Evolutionary conservation across 2,797 vertebrate genomes (phyloP).

Genomic region (Acanthurus leucopareius): DNA sequence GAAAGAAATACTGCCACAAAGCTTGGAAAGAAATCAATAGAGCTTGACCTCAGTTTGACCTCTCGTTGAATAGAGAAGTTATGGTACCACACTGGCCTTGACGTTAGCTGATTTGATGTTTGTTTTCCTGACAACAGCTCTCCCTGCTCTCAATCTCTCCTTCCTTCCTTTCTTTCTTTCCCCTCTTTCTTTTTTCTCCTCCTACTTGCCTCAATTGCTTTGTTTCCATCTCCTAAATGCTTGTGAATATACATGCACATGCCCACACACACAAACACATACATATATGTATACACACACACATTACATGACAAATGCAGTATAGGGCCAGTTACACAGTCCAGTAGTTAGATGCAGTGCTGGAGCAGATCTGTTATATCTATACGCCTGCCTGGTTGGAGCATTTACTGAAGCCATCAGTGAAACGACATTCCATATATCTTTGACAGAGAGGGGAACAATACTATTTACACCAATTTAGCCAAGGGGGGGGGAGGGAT

Average conservation of each 20-base stretch:
- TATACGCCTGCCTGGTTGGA: slow-evolving; percentile 71
- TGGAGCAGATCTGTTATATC: slow-evolving; percentile 76
- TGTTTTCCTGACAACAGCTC: slow-evolving; percentile 67
- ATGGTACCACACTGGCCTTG: slow-evolving; percentile 79
- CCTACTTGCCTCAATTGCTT: slow-evolving; percentile 50
- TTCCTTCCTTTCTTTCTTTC: slow-evolving; percentile 23
- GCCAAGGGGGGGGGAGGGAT: slow-evolving; percentile 24
- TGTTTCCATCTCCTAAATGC: slow-evolving; percentile 67
- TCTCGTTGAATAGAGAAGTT: slow-evolving; percentile 79
- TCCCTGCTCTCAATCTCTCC: slow-evolving; percentile 46
- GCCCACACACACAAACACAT: slow-evolving; percentile 4
- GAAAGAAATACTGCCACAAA: slow-evolving; percentile 82
- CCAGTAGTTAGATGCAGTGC: slow-evolving; percentile 73
- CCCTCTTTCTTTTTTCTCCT: slow-evolving; percentile 25
- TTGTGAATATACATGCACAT: slow-evolving; percentile 42
- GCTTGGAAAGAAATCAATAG: slow-evolving; percentile 82
- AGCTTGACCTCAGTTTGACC: slow-evolving; percentile 81
- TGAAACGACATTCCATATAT: slow-evolving; percentile 75
- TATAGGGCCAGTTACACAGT: slow-evolving; percentile 75
- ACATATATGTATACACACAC: slow-evolving; percentile 23
- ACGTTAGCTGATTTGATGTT: slow-evolving; percentile 79
- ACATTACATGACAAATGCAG: slow-evolving; percentile 71
- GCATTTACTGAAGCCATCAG: slow-evolving; percentile 81
- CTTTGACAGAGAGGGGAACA: slow-evolving; percentile 79
- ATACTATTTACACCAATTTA: slow-evolving; percentile 81